Conservation (phyloP, 2,113 vertebrate genomes). For the Mormyrus lacerda region DNA sequence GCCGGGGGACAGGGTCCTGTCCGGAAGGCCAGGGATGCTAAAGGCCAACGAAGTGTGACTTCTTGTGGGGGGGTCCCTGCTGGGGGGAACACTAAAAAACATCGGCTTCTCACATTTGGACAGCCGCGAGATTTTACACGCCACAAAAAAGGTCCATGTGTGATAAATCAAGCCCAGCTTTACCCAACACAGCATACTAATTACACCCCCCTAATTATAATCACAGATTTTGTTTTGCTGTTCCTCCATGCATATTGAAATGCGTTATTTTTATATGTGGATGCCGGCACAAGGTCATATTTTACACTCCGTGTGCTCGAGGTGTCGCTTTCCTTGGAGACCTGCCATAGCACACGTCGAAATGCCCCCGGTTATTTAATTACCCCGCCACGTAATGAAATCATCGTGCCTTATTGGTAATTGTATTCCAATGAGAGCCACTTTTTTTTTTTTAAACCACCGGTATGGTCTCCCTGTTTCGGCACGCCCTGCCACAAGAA, state of each 20-base stretch:
- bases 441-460: background rate
- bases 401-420: background rate
- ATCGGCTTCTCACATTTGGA: background rate
- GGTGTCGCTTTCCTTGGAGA: background rate
- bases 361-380: constrained; percentile 14
- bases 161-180: background rate
- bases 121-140: background rate
- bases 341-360: background rate
- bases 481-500: background rate
- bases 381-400: background rate
- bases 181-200: constrained; percentile 15
- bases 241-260: constrained; percentile 23
- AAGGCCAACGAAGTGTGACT: background rate
- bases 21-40: background rate
- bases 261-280: background rate
- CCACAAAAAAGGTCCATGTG: background rate
- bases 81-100: background rate
- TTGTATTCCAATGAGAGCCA: background rate
- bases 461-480: background rate
- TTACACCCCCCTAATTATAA: constrained; percentile 15
- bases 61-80: background rate
- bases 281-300: constrained; percentile 20
- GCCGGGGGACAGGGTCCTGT: background rate
- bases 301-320: background rate
- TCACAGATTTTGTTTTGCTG: constrained; percentile 25